Evolutionary conservation across 2,797 vertebrate species (phyloP).

Genomic region (Hydrocynus forskahlii): DNA sequence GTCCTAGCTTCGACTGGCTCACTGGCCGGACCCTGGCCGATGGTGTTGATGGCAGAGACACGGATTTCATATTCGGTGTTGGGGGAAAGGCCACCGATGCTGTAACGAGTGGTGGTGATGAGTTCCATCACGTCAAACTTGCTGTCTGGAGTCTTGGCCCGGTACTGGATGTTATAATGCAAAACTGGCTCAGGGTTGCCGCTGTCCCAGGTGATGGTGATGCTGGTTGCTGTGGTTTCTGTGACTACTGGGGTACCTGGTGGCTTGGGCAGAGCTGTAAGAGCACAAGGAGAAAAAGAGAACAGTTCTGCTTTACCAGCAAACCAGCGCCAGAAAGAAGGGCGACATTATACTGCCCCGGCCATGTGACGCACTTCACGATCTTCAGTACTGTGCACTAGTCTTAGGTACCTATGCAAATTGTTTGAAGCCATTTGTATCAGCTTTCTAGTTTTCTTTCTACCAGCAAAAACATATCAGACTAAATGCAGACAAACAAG

Average conservation of each 20-base stretch:
- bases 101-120: conserved; percentile 97
- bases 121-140: conserved; percentile 95
- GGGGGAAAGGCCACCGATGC: conserved; percentile 96
- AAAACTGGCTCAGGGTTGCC: conserved; percentile 96
- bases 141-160: conserved; percentile 92
- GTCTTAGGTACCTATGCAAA: no score
- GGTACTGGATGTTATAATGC: conserved; percentile 96
- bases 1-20: conserved; percentile 93
- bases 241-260: conserved; percentile 94
- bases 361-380: no score
- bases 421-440: no score
- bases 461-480: no score
- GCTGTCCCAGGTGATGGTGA: conserved; percentile 98
- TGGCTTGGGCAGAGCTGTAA: conserved; percentile 93
- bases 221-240: conserved; percentile 96
- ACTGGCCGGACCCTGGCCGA: conserved; percentile 95
- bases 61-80: conserved; percentile 98
- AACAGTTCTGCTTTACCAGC: background rate
- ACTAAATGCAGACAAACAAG: no score
- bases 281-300: background rate
- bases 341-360: background rate
- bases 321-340: background rate
- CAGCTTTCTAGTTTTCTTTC: no score
- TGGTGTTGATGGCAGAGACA: conserved; percentile 94
- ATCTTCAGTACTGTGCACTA: no score